Evolutionary conservation across 2,888 invertebrate genomes (phyloP).

Genomic region (Hedya salicella): DNA sequence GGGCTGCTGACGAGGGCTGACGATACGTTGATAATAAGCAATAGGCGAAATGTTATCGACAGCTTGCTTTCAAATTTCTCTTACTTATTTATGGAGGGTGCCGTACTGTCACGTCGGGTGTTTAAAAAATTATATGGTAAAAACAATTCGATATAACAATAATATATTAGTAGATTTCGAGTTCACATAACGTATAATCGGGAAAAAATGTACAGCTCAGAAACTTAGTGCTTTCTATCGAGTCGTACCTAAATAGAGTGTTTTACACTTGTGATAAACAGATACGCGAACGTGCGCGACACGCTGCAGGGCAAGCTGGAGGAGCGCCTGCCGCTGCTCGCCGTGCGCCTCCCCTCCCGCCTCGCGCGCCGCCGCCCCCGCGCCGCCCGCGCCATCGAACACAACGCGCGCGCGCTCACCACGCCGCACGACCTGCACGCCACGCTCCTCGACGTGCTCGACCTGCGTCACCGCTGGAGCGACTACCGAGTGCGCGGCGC

Average conservation of each 20-base stretch:
- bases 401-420: constrained; percentile 88
- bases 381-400: constrained; percentile 85
- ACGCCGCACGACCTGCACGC: constrained; percentile 96
- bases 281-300: constrained; percentile 92
- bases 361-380: constrained; percentile 86
- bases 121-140: too few relatives aligned
- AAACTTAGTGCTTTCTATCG: too few relatives aligned
- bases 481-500: constrained; percentile 71
- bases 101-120: too few relatives aligned
- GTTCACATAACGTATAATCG: too few relatives aligned
- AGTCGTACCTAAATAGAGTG: too few relatives aligned
- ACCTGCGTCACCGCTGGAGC: constrained; percentile 69
- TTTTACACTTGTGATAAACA: too few relatives aligned
- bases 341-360: constrained; percentile 90
- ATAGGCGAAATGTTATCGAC: too few relatives aligned
- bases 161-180: too few relatives aligned
- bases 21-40: constrained; percentile 91
- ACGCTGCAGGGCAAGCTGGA: constrained; percentile 97
- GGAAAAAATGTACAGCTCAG: too few relatives aligned
- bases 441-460: constrained; percentile 89
- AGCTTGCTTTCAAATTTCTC: too few relatives aligned
- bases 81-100: too few relatives aligned
- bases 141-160: too few relatives aligned
- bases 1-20: constrained; percentile 88
- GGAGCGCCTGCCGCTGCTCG: constrained; percentile 95